A percentile compares a stretch with the other conserved stretches of the same genome.
Evolutionary conservation across 2,113 vertebrate species (phyloP).

Genomic region (Neopipo cinnamomea): DNA sequence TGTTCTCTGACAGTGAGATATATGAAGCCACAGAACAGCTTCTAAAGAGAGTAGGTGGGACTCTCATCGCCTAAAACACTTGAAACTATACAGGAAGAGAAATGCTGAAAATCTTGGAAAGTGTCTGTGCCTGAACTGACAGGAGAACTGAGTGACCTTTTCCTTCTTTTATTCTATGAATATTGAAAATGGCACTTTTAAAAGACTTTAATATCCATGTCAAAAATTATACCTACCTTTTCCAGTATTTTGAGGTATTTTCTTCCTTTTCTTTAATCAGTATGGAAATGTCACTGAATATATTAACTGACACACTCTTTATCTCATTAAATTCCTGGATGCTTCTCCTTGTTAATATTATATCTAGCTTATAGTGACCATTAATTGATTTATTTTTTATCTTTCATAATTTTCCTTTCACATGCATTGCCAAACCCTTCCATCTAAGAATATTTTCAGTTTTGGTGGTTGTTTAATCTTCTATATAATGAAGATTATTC

Average conservation of each 20-base stretch:
- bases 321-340: conserved; percentile 3
- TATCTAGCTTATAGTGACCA: not conserved
- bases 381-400: conserved; percentile 37
- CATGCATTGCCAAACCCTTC: not conserved
- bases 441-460: not conserved
- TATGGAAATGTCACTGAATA: conserved; percentile 54
- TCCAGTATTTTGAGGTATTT: conserved; percentile 5
- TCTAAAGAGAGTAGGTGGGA: not conserved
- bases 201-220: conserved; percentile 9
- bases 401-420: conserved; percentile 4
- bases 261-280: not conserved
- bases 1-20: not conserved
- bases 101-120: conserved; percentile 11
- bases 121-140: not conserved
- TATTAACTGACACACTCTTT: not conserved
- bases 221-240: conserved; percentile 28
- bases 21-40: not conserved
- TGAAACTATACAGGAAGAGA: not conserved
- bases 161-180: conserved; percentile 27
- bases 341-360: conserved; percentile 12
- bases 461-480: not conserved
- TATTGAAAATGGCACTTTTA: conserved; percentile 14
- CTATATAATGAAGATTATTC: not conserved
- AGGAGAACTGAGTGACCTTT: conserved; percentile 37
- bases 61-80: not conserved